A percentile compares a stretch with the other conserved stretches of the same genome.
These are phyloP conservation scores for Grus americana DNA, from an alignment of 2,113 vertebrate genomes.

Conservation along the genomic window DNA sequence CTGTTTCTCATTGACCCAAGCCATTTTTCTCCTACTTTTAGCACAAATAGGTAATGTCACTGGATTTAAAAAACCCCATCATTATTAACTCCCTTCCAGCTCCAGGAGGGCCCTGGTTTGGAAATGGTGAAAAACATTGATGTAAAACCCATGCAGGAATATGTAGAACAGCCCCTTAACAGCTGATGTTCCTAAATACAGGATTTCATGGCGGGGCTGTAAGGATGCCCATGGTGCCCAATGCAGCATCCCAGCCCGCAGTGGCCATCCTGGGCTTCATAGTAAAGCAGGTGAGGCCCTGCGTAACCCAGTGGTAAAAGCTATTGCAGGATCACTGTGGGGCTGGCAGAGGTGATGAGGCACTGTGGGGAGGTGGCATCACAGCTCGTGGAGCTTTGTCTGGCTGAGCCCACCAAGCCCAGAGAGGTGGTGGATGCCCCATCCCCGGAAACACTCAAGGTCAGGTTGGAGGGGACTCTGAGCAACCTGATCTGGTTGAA, in stretches of 20 bases:
- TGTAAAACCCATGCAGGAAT: not conserved
- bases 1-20: not conserved
- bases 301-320: not conserved
- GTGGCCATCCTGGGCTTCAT: not conserved
- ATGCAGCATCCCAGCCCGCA: accelerated
- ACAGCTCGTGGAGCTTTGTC: not conserved
- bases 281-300: not conserved
- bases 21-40: not conserved
- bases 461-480: accelerated
- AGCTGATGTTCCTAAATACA: not conserved
- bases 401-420: not conserved
- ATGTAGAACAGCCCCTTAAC: not conserved
- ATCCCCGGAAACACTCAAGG: accelerated
- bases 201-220: not conserved
- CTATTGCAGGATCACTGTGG: not conserved
- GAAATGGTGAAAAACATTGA: not conserved
- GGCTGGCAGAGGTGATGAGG: not conserved
- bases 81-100: not conserved
- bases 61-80: not conserved
- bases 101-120: not conserved
- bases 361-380: not conserved
- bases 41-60: not conserved
- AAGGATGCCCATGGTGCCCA: not conserved
- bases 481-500: not conserved
- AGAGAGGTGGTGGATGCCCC: not conserved